Base-by-base conservation (phyloP, 1,140 invertebrate genomes). In the Dreissena rostriformis region DNA sequence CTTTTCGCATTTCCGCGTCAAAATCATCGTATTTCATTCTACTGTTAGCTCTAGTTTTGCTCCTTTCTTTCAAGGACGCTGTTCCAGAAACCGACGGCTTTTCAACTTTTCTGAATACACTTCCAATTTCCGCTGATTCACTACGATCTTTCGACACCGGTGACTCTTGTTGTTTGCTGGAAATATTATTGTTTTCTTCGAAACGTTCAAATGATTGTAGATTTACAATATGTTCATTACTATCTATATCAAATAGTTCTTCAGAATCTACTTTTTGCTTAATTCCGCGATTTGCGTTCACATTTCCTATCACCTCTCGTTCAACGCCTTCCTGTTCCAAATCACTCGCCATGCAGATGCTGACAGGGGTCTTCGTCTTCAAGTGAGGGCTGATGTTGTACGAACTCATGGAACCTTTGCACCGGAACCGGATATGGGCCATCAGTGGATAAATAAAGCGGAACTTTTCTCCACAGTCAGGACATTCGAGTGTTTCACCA, bases 91-190 rank as follows among this genome's bases (percentile, higher is more conserved):
- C 24, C 22, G 57, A n/a, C 53, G 70, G 53, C 29, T 88, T 90
- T 81, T 91, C 90, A 28, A 92, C 90, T 87, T 92, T 92, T 71
- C 89, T 87, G 71, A 92, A 92, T 11, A 91, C 91, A 87, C 91
- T 92, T 17, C 81, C 57, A 28, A 77, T 55, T 39, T 85, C 81
- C 65, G 73, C 74, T 28, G 8, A 24, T 14, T 79, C 67, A 10
- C 49, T 70, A 61, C 68, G 66, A 26, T 4, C 57, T 61, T 61
- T 61, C 12, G 39, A 39, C 2, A 39, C 39, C 39, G 57, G 57
- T 22, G 22, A 28, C 4, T 19, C 17, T 19, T 68, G 67, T 22
- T 19, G 67, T 5, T 19, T n/a, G 6, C 6, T 68, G 29, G 29
- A 17, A 26, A 28, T 28, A 68, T 68, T 68, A 26, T 68, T 68